Evolutionary conservation across 1,140 invertebrate genomes (phyloP).

Genomic region (Hylaeus volcanicus): DNA sequence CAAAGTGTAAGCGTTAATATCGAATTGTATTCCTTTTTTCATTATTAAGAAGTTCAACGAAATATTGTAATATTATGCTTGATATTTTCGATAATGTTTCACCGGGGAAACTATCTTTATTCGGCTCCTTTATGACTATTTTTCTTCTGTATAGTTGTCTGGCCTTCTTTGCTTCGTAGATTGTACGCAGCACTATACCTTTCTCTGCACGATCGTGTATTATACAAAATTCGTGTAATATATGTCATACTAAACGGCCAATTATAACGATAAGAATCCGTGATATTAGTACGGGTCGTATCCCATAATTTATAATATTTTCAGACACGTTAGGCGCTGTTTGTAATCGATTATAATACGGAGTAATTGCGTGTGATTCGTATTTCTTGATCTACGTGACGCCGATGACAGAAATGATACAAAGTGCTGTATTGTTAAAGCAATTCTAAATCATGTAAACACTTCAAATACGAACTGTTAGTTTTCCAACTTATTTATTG

Average conservation of each 20-base stretch:
- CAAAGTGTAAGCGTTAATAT: background rate
- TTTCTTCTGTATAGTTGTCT: conserved; percentile 34
- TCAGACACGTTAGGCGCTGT: no score
- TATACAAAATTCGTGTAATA: conserved; percentile 36
- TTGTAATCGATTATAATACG: no score
- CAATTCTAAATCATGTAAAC: no score
- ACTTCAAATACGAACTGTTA: no score
- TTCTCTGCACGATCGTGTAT: conserved; percentile 36
- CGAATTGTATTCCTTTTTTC: background rate
- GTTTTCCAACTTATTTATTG: no score
- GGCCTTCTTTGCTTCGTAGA: conserved; percentile 36
- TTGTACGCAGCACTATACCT: conserved; percentile 37
- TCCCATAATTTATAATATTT: no score
- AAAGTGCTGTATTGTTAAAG: no score
- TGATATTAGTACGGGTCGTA: no score
- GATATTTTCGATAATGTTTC: background rate
- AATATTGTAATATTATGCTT: background rate
- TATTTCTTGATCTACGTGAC: no score
- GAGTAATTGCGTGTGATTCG: no score
- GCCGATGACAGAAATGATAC: no score
- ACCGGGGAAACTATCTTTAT: conserved; percentile 20
- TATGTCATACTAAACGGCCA: conserved; percentile 11
- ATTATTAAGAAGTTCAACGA: background rate
- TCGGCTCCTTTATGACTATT: conserved; percentile 31
- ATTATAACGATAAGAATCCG: background rate